Evolutionary conservation across 2,888 invertebrate species (phyloP), one percentile per base, ranked within the genome.

Genomic region (Parascotia fuliginaria): DNA sequence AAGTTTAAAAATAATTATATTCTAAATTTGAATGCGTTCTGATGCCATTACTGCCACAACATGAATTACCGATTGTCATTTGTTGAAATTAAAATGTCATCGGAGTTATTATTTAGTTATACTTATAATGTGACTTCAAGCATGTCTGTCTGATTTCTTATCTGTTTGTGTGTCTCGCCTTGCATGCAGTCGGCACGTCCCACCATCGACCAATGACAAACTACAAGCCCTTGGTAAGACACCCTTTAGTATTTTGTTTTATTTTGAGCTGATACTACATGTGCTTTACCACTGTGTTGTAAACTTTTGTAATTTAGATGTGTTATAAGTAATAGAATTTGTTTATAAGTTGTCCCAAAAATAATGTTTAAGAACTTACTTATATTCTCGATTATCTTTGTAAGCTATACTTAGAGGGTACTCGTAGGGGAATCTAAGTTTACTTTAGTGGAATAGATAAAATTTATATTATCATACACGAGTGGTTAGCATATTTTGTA

Each of bases 181-280:
- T 87, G 89, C 89, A 87, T 83, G 86, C 85, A 89, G 88, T 80
- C 80, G 79, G 76, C 83, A 76, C 81, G 69, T 58, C 79, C 59
- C 78, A 68, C 53, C 79, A 67, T 39, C 77, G 70, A 71, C 85
- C 78, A 83, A 89, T 90, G 90, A 86, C 83, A 70, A 82, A 73
- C 83, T 90, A 90, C 89, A 88, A 86, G 76, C 89, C 89, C 59
- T 79, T 90, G 89, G 89, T 89, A 85, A 83, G 74, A 74, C 72
- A 66, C 54, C 54, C 34, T 54, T 49, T 56, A 45, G 41, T 48
- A 42, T 11, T 65, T 57, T 53, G 11, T 42, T 42, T 49, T 45
- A 46, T 45, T 46, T 46, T 40, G 3, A 36, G 36, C 43, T 37
- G 16, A 12, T n/a, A 37, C 28, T 47, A 3, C 24, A 15, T 55